Conservation (phyloP, 2,888 invertebrate genomes). For the Aphodius granarius region DNA sequence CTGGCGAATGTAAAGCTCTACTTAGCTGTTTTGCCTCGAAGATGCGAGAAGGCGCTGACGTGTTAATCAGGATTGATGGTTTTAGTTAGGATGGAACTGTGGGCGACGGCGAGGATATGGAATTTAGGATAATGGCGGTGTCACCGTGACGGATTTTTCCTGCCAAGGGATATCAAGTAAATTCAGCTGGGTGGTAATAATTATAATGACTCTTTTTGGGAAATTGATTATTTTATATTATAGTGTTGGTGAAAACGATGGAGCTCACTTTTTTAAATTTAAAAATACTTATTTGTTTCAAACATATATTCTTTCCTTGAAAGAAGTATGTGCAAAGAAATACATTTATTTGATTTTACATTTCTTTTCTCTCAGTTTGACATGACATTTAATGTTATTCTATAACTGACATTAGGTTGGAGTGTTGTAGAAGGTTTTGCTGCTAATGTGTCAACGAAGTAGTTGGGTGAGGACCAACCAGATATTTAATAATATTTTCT, state of each 20-base stretch:
- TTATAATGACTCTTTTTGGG: background rate
- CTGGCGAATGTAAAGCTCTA: background rate
- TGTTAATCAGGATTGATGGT: conserved; percentile 48
- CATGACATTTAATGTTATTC: too few species aligned
- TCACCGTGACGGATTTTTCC: background rate
- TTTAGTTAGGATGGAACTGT: background rate
- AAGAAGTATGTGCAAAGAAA: too few species aligned
- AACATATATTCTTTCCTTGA: too few species aligned
- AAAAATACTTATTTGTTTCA: too few species aligned
- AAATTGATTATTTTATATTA: background rate
- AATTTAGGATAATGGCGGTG: background rate
- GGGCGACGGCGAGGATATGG: background rate
- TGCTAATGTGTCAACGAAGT: too few species aligned
- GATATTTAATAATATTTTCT: too few species aligned
- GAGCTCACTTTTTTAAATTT: too few species aligned
- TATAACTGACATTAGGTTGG: too few species aligned
- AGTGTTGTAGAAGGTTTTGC: too few species aligned
- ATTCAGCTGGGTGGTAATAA: background rate
- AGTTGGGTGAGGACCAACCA: too few species aligned
- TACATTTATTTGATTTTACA: too few species aligned
- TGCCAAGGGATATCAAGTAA: background rate
- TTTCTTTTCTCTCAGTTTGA: too few species aligned
- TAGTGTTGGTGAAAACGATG: background rate
- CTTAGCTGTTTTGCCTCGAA: conserved; percentile 35
- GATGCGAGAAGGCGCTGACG: conserved; percentile 41